Evolutionary conservation across 2,888 invertebrate genomes (phyloP).

Genomic region (Aelia acuminata): DNA sequence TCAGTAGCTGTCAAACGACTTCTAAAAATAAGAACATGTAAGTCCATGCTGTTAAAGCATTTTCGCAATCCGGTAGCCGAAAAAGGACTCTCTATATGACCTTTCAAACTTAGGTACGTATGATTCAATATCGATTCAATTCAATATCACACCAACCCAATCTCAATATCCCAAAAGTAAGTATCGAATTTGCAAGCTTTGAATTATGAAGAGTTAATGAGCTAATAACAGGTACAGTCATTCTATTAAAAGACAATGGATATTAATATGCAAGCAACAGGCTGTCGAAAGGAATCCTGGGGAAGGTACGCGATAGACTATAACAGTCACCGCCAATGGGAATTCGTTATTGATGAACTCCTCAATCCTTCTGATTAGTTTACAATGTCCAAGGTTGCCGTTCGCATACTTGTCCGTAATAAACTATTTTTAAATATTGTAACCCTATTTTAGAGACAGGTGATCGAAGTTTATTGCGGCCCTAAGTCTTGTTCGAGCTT

Average conservation of each 20-base stretch:
- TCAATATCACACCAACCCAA: not conserved
- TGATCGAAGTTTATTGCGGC: not conserved
- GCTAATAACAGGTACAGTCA: conserved; percentile 24
- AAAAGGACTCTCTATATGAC: no score
- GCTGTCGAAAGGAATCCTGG: not conserved
- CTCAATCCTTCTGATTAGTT: conserved; percentile 10
- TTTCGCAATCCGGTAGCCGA: no score
- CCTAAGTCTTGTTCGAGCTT: conserved; percentile 25
- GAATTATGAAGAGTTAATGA: conserved; percentile 13
- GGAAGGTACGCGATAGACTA: not conserved
- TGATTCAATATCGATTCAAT: no score
- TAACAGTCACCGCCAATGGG: not conserved
- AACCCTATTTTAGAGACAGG: conserved; percentile 4
- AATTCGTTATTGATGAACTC: not conserved
- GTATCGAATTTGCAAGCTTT: not conserved
- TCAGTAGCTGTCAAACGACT: no score
- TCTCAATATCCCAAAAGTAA: not conserved
- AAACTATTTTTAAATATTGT: conserved; percentile 36
- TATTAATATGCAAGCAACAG: conserved; percentile 17
- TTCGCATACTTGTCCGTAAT: not conserved
- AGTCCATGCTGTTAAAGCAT: no score
- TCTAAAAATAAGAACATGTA: no score
- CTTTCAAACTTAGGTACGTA: no score
- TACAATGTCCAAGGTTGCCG: conserved; percentile 14
- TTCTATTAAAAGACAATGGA: conserved; percentile 27